Conservation (phyloP, 2,797 vertebrate genomes). For the Botia almorhae region DNA sequence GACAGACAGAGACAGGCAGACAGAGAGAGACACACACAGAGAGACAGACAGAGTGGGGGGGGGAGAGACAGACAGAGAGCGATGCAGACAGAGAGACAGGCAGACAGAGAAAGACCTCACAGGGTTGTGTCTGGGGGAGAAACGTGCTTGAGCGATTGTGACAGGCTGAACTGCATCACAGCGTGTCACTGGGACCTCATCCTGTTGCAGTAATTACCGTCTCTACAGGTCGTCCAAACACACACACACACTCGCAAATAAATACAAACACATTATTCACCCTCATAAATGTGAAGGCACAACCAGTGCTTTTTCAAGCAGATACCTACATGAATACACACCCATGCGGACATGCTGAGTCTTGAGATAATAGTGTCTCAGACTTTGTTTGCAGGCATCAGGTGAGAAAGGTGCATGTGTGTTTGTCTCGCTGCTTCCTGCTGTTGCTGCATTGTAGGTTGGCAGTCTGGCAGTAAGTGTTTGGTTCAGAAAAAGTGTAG, state of each 20-base stretch:
- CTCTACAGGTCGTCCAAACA: constrained; percentile 56
- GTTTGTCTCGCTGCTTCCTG: neutral
- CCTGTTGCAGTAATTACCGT: constrained; percentile 69
- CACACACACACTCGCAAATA: constrained; percentile 37
- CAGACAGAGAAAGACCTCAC: constrained; percentile 10
- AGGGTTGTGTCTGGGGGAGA: constrained; percentile 1
- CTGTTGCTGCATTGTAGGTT: neutral
- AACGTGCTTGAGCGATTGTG: constrained; percentile 60
- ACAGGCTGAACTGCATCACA: constrained; percentile 59
- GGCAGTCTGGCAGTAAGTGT: neutral
- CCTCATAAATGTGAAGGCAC: constrained; percentile 34
- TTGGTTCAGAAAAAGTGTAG: neutral
- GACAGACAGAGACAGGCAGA: no score
- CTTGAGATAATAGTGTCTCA: neutral
- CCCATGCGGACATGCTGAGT: constrained; percentile 19
- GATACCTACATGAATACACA: constrained; percentile 13
- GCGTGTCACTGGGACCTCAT: constrained; percentile 57
- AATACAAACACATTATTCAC: constrained; percentile 33
- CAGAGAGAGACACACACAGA: no score
- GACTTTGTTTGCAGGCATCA: neutral
- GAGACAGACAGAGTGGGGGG: no score
- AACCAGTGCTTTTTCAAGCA: neutral
- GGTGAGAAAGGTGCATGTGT: constrained; percentile 19
- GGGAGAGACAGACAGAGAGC: neutral
- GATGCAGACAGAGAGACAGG: neutral